A percentile compares a stretch with the other conserved stretches of the same genome.
Evolutionary conservation across 92 coral and sea anemone genomes (phyloP).

Genomic region (Virgularia gustaviana): DNA sequence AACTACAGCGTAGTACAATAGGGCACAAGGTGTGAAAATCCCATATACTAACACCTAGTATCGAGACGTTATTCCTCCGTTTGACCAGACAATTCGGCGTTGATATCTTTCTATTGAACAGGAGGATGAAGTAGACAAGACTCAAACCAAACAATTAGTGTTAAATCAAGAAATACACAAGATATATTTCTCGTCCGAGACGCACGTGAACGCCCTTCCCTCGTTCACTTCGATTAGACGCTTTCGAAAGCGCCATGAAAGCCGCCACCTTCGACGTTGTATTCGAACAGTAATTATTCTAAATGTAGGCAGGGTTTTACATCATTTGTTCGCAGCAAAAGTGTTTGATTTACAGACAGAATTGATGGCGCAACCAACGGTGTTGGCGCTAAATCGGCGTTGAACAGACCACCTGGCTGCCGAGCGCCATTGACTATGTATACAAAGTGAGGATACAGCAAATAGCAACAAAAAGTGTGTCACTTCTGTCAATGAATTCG

Average conservation of each 20-base stretch:
- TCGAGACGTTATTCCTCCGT: constrained; percentile 42
- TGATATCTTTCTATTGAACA: background rate
- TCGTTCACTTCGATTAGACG: no score
- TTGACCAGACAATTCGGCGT: constrained; percentile 41
- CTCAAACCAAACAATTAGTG: constrained; percentile 22
- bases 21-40: constrained; percentile 28
- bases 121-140: constrained; percentile 1
- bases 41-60: constrained; percentile 37
- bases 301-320: no score
- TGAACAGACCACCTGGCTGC: no score
- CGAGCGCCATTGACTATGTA: no score
- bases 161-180: constrained; percentile 4
- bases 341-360: background rate
- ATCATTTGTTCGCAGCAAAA: no score
- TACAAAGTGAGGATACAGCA: background rate
- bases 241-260: no score
- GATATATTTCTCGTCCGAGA: background rate
- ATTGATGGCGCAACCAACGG: no score
- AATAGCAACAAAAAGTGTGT: background rate
- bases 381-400: no score
- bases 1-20: constrained; percentile 10
- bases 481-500: background rate
- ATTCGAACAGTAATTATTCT: no score
- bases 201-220: background rate
- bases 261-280: no score